Evolutionary conservation across 2,888 invertebrate genomes (phyloP).

Genomic region (Meteorus colon): DNA sequence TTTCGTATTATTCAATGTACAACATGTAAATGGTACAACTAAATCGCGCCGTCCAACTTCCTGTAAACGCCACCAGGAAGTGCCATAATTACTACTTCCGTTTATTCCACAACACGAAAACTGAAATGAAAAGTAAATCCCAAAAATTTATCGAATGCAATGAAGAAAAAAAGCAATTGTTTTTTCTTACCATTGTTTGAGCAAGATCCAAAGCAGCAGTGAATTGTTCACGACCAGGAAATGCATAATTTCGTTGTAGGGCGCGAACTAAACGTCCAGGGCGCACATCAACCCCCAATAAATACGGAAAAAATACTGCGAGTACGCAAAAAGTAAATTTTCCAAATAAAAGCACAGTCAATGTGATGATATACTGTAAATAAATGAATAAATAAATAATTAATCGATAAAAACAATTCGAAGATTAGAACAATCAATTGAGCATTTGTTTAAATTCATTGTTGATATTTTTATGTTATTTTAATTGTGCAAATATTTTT

Average conservation of each 20-base stretch:
- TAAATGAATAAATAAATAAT: slow-evolving; percentile 21
- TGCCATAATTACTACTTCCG: slow-evolving; percentile 86
- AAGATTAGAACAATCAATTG: too few relatives aligned
- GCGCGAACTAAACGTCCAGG: slow-evolving; percentile 81
- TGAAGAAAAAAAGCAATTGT: too few relatives aligned
- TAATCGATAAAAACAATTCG: too few relatives aligned
- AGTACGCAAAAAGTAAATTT: slow-evolving; percentile 83
- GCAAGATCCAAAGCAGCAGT: slow-evolving; percentile 88
- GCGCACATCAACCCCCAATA: slow-evolving; percentile 82
- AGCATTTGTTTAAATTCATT: too few relatives aligned
- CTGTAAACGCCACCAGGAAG: slow-evolving; percentile 86
- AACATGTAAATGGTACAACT: slow-evolving; percentile 82
- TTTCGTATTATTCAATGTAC: slow-evolving; percentile 77
- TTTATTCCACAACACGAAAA: slow-evolving; percentile 88
- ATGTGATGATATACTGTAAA: slow-evolving; percentile 81
- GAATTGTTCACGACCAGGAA: slow-evolving; percentile 83
- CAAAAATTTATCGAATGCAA: too few relatives aligned
- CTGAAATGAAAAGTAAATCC: slow-evolving; percentile 72
- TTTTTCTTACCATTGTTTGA: slow-evolving; percentile 75
- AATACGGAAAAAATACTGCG: slow-evolving; percentile 85
- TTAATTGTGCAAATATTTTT: too few relatives aligned
- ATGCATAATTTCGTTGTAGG: slow-evolving; percentile 84
- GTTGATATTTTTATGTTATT: too few relatives aligned
- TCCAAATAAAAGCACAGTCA: slow-evolving; percentile 80
- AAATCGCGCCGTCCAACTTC: slow-evolving; percentile 82